Evolutionary conservation across 2,888 invertebrate genomes (phyloP).

Genomic region (Meloe dianella): DNA sequence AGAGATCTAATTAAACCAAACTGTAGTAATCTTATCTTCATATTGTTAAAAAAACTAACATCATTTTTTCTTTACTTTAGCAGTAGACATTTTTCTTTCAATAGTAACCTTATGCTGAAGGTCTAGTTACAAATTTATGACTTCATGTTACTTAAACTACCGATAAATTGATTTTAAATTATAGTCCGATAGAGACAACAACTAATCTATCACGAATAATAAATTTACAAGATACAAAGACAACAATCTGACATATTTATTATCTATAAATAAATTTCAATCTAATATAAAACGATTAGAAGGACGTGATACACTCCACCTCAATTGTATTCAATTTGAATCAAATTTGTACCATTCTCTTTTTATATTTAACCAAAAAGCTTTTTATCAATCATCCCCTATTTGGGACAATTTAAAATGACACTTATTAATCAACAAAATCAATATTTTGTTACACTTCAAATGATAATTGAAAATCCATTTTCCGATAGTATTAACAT

Average conservation of each 20-base stretch:
- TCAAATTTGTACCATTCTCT: background rate
- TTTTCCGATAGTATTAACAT: background rate
- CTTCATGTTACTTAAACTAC: too few species aligned
- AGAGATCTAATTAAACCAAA: background rate
- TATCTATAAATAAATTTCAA: background rate
- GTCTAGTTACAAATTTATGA: too few species aligned
- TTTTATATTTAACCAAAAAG: background rate
- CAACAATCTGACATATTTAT: background rate
- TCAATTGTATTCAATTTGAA: background rate
- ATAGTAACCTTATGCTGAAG: too few species aligned
- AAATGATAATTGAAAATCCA: constrained; percentile 1
- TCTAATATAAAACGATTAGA: background rate
- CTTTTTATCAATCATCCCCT: background rate
- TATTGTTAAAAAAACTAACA: too few species aligned
- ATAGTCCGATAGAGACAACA: too few species aligned
- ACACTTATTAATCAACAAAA: background rate
- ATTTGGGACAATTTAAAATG: background rate
- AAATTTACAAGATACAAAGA: too few species aligned
- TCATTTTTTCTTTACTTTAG: too few species aligned
- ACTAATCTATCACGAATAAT: too few species aligned
- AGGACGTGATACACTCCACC: background rate
- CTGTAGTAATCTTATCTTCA: too few species aligned
- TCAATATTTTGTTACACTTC: background rate
- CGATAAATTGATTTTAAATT: too few species aligned
- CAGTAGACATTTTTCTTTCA: too few species aligned